Conservation (phyloP, 2,888 invertebrate species). For the Toxonevra muliebris region DNA sequence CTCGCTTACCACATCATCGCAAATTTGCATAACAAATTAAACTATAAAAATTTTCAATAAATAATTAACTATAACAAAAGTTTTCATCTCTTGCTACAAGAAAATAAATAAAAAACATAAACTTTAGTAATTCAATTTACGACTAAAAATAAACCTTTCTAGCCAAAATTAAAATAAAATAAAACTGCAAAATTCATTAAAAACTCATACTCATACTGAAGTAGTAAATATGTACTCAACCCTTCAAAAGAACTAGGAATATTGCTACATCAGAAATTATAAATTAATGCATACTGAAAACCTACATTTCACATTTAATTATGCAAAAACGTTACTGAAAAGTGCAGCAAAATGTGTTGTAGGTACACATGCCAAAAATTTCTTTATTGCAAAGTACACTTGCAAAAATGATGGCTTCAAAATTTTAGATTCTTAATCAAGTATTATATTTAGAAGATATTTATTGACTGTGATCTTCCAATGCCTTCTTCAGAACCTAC, state of each 20-base stretch:
- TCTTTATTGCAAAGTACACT: no score
- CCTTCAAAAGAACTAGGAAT: constrained; percentile 13
- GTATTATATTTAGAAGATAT: no score
- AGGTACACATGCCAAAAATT: no score
- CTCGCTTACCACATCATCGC: no score
- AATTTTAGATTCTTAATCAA: no score
- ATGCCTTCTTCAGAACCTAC: no score
- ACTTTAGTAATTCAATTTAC: constrained; percentile 34
- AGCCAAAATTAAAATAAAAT: constrained; percentile 12
- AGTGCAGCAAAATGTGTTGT: neutral
- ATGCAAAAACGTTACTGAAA: constrained; percentile 25
- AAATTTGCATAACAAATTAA: constrained; percentile 30
- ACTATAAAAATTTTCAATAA: constrained; percentile 19
- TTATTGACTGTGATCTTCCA: no score
- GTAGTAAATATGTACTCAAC: no score
- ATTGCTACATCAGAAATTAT: constrained; percentile 24
- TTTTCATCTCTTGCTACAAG: constrained; percentile 14
- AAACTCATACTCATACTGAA: no score
- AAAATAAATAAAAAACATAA: constrained; percentile 5
- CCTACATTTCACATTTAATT: constrained; percentile 30
- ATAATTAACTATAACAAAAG: constrained; percentile 11
- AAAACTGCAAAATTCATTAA: no score
- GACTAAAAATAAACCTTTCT: constrained; percentile 15
- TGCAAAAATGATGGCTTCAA: no score
- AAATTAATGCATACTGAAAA: constrained; percentile 24